phyloP scores from a whole-genome alignment of 2,797 vertebrate species.

The Gymnodraco acuticeps region DNA sequence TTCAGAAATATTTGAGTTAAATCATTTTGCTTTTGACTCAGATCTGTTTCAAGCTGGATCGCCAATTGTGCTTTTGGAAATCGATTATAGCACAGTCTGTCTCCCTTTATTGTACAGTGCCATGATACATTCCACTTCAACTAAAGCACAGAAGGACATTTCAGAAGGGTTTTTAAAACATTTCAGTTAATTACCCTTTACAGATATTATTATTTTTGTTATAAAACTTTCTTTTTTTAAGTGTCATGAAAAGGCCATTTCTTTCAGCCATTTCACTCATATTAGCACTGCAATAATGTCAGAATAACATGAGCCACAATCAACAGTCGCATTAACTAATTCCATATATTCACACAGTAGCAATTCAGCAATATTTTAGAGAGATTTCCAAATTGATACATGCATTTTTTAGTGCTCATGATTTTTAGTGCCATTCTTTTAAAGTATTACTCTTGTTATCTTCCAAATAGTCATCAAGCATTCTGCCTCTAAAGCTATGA shows the following conservation, averaged over 20 bases:
- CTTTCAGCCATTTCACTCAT: constrained; percentile 61
- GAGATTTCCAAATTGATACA: constrained; percentile 49
- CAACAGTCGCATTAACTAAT: constrained; percentile 42
- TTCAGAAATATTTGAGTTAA: constrained; percentile 55
- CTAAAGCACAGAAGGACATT: constrained; percentile 79
- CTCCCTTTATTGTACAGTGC: constrained; percentile 83
- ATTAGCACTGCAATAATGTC: constrained; percentile 77
- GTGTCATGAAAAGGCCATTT: constrained; percentile 51
- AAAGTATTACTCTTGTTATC: constrained; percentile 49
- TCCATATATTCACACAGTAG: constrained; percentile 64
- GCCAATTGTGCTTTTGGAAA: constrained; percentile 69
- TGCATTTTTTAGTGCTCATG: constrained; percentile 45
- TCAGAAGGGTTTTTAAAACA: constrained; percentile 45
- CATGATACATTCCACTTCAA: constrained; percentile 82
- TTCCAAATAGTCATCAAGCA: constrained; percentile 67
- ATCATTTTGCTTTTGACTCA: constrained; percentile 52
- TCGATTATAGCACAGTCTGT: constrained; percentile 74
- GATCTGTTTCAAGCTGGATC: constrained; percentile 58
- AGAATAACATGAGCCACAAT: constrained; percentile 60
- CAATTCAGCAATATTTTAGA: constrained; percentile 76
- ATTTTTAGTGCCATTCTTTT: constrained; percentile 59
- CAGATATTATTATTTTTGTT: constrained; percentile 28
- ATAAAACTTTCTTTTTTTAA: constrained; percentile 16
- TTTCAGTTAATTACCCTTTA: constrained; percentile 49
- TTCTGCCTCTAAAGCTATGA: constrained; percentile 74